A percentile compares a stretch with the other conserved stretches of the same genome.
phyloP scores from a whole-genome alignment of 2,888 invertebrate species.

The Limnephilus lunatus region DNA sequence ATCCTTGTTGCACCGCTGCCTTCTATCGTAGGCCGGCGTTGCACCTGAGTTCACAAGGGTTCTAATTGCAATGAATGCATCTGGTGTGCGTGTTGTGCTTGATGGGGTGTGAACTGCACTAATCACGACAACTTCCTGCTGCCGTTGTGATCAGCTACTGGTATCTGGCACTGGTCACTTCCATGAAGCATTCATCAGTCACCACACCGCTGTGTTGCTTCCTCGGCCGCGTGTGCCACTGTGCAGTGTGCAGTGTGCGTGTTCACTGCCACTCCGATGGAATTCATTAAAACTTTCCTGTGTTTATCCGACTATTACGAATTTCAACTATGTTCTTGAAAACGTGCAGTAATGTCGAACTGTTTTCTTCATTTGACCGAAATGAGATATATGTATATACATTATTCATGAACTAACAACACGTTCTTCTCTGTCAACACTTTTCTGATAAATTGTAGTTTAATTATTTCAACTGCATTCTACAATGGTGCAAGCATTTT shows the following conservation, averaged over 20 bases:
- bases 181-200: neutral
- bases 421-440: neutral
- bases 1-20: too few relatives aligned
- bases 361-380: neutral
- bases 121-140: neutral
- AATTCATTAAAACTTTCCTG: neutral
- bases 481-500: neutral
- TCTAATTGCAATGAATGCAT: slow-evolving; percentile 13
- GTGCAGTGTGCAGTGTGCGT: neutral
- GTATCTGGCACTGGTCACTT: too few relatives aligned
- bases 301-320: neutral
- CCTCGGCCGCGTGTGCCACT: neutral
- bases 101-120: neutral
- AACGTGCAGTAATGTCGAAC: neutral
- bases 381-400: neutral
- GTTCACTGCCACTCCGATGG: neutral
- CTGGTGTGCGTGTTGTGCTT: neutral
- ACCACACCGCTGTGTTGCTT: neutral
- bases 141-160: too few relatives aligned
- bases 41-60: neutral
- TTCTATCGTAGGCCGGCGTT: too few relatives aligned
- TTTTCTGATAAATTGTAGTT: neutral
- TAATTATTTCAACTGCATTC: neutral
- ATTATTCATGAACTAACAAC: neutral
- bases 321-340: neutral